phyloP scores from a whole-genome alignment of 2,113 vertebrate genomes.

The Coturnix japonica region DNA sequence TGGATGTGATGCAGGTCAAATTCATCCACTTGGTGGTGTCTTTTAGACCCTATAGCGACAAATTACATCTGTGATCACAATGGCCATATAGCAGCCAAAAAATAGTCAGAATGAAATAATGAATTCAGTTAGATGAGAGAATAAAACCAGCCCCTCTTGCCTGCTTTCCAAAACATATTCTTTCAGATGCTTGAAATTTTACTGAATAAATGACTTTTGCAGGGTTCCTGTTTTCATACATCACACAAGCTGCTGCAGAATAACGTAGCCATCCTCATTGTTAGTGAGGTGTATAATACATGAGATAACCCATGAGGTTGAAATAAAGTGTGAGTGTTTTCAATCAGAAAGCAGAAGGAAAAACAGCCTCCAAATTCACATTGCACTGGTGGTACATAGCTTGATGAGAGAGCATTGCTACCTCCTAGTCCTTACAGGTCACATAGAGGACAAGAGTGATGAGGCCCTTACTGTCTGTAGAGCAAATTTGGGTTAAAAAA shows the following conservation, averaged over 20 bases:
- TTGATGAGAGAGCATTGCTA: neutral
- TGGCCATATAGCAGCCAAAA: neutral
- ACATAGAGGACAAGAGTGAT: constrained; percentile 52
- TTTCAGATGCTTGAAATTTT: neutral
- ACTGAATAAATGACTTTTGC: constrained; percentile 11
- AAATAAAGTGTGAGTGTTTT: neutral
- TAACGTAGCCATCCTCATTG: neutral
- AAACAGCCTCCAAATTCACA: neutral
- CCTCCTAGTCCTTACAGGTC: constrained; percentile 11
- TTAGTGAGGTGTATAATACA: neutral
- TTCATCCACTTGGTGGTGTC: neutral
- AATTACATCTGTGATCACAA: neutral
- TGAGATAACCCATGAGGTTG: neutral
- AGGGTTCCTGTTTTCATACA: neutral
- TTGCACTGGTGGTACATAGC: neutral
- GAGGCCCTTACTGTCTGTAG: neutral
- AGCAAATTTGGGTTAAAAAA: constrained; percentile 36
- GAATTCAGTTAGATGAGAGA: neutral
- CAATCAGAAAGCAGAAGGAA: neutral
- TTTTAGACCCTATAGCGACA: neutral
- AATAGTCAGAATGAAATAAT: neutral
- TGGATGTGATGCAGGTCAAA: neutral
- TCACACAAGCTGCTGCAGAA: neutral
- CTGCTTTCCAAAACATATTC: neutral
- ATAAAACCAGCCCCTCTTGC: neutral